Evolutionary conservation across 2,888 invertebrate genomes (phyloP).

Genomic region (Agrilus cyanescens): DNA sequence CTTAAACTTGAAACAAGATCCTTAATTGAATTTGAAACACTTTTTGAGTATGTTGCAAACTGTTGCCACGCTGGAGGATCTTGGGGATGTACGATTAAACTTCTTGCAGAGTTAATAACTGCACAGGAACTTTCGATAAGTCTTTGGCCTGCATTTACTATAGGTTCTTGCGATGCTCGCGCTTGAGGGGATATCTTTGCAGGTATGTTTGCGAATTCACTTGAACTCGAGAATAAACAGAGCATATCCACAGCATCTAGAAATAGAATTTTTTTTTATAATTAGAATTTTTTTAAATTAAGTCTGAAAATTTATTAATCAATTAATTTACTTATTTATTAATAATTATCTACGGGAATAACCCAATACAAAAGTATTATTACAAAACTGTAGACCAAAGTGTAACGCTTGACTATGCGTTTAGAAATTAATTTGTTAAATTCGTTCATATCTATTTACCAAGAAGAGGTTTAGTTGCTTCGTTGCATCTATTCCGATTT

Average conservation of each 20-base stretch:
- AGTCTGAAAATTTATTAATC: not conserved
- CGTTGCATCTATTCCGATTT: slow-evolving; percentile 59
- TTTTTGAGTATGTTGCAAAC: slow-evolving; percentile 86
- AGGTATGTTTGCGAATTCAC: slow-evolving; percentile 87
- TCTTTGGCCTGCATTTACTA: slow-evolving; percentile 64
- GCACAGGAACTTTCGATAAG: slow-evolving; percentile 78
- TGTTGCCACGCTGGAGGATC: slow-evolving; percentile 93
- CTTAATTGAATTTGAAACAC: slow-evolving; percentile 94
- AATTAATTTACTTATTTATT: too few relatives aligned
- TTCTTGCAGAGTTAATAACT: slow-evolving; percentile 86
- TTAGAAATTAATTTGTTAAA: too few relatives aligned
- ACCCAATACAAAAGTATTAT: too few relatives aligned
- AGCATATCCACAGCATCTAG: slow-evolving; percentile 80
- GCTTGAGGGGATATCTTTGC: slow-evolving; percentile 84
- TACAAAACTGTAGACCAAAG: too few relatives aligned
- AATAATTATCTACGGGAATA: too few relatives aligned
- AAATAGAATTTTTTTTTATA: slow-evolving; percentile 3
- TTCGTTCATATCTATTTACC: too few relatives aligned
- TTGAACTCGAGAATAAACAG: slow-evolving; percentile 84
- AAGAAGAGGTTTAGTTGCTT: slow-evolving; percentile 69
- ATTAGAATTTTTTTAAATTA: slow-evolving; percentile 1
- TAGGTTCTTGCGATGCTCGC: slow-evolving; percentile 72
- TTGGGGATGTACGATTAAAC: slow-evolving; percentile 74
- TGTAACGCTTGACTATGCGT: too few relatives aligned
- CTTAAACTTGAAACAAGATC: slow-evolving; percentile 82